Percentiles rank a stretch among this genome's conserved stretches.
These are phyloP conservation scores for Acanthosepion lycidas DNA, from an alignment of 2,888 invertebrate genomes.

Conservation along the genomic window DNA sequence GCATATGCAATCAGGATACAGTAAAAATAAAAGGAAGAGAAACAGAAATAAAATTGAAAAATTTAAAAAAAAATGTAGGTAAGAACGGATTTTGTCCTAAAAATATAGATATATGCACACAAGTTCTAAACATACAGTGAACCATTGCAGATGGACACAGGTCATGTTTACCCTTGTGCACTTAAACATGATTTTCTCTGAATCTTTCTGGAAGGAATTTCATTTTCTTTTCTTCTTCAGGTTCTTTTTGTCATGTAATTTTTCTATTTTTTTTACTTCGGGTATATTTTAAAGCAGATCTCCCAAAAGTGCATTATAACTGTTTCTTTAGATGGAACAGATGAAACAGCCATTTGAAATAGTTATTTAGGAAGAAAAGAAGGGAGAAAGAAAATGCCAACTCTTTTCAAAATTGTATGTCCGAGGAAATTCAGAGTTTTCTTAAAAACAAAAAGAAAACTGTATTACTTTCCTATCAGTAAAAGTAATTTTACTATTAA, in stretches of 20 bases:
- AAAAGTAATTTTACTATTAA: not conserved
- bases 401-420: not conserved
- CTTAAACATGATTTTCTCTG: constrained; percentile 1
- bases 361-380: not conserved
- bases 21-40: not conserved
- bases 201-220: not conserved
- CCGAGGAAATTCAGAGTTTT: not conserved
- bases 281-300: not conserved
- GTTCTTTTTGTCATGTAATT: not conserved
- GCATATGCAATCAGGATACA: not conserved
- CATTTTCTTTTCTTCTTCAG: not conserved
- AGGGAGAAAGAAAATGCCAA: not conserved
- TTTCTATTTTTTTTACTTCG: not conserved
- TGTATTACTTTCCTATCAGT: not conserved
- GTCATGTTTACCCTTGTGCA: constrained; percentile 33
- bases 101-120: not conserved
- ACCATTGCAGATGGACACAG: not conserved
- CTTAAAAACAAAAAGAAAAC: not conserved
- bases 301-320: constrained; percentile 4
- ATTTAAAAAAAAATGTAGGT: not conserved
- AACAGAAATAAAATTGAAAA: not conserved
- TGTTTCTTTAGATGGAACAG: not conserved
- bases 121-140: not conserved
- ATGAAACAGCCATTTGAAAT: not conserved
- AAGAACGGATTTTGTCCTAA: constrained; percentile 2